phyloP scores from a whole-genome alignment of 2,113 vertebrate genomes.

The Python bivittatus region DNA sequence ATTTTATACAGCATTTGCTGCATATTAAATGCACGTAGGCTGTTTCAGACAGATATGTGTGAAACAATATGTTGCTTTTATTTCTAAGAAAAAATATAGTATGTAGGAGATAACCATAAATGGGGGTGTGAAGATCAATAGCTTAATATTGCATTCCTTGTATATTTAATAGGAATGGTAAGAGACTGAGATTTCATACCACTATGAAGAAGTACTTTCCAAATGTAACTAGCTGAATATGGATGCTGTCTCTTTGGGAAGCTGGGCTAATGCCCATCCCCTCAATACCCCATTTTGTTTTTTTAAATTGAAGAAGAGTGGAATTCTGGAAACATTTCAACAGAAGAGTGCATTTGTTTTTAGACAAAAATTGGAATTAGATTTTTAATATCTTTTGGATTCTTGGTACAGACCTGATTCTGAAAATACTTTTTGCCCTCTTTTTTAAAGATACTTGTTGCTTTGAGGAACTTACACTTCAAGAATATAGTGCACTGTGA shows the following conservation, averaged over 20 bases:
- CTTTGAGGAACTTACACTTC: constrained; percentile 96
- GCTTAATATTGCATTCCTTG: not conserved
- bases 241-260: not conserved
- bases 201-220: not conserved
- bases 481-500: constrained; percentile 99
- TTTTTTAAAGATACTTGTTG: constrained; percentile 89
- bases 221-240: not conserved
- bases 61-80: not conserved
- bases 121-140: not conserved
- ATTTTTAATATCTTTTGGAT: not conserved
- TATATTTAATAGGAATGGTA: not conserved
- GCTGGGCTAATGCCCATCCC: not conserved
- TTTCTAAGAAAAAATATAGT: not conserved
- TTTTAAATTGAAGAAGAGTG: not conserved
- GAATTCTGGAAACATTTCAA: not conserved
- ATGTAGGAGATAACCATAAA: not conserved
- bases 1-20: not conserved
- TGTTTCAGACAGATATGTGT: not conserved
- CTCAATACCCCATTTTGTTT: not conserved
- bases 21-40: not conserved
- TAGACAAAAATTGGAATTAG: not conserved
- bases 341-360: not conserved
- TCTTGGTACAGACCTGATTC: constrained; percentile 18
- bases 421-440: constrained; percentile 34
- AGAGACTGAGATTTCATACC: not conserved